A percentile compares a stretch with the other conserved stretches of the same genome.
Evolutionary conservation across 2,113 vertebrate species (phyloP).

Genomic region (Atractosteus spatula): DNA sequence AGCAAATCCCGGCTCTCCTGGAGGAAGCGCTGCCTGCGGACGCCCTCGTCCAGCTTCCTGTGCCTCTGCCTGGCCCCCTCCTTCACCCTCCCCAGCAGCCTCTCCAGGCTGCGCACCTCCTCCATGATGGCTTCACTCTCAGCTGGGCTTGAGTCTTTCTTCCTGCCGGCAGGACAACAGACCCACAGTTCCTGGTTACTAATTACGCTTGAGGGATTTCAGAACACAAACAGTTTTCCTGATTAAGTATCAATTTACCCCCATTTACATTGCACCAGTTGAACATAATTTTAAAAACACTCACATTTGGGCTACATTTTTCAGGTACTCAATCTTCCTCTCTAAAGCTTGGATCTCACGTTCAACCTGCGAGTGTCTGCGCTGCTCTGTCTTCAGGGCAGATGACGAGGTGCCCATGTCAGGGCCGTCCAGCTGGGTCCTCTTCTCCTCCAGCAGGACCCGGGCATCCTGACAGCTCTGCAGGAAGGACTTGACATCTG

Average conservation of each 20-base stretch:
- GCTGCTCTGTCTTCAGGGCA: slow-evolving; percentile 51
- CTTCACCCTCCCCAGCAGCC: slow-evolving; percentile 62
- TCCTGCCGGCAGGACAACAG: slow-evolving; percentile 49
- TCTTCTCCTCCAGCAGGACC: slow-evolving; percentile 63
- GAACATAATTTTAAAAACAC: slow-evolving; percentile 13
- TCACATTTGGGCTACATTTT: slow-evolving; percentile 71
- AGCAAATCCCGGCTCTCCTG: slow-evolving; percentile 64
- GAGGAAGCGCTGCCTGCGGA: slow-evolving; percentile 62
- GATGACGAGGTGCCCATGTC: slow-evolving; percentile 50
- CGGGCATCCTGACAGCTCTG: slow-evolving; percentile 68
- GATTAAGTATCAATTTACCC: too few species aligned
- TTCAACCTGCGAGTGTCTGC: slow-evolving; percentile 51
- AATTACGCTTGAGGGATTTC: neutral
- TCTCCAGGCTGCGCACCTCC: slow-evolving; percentile 70
- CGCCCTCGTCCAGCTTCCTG: slow-evolving; percentile 45
- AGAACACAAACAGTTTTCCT: too few species aligned
- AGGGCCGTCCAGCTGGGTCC: slow-evolving; percentile 47
- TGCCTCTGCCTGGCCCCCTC: slow-evolving; percentile 43
- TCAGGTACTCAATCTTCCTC: slow-evolving; percentile 73
- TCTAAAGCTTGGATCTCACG: slow-evolving; percentile 72
- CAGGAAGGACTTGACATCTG: slow-evolving; percentile 68
- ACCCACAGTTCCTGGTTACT: neutral
- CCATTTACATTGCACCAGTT: too few species aligned
- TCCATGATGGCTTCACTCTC: slow-evolving; percentile 70
- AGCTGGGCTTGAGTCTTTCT: slow-evolving; percentile 69